phyloP scores from a whole-genome alignment of 30 jellyfish, hydroid and myxozoan genomes.

The Aurelia sp. region DNA sequence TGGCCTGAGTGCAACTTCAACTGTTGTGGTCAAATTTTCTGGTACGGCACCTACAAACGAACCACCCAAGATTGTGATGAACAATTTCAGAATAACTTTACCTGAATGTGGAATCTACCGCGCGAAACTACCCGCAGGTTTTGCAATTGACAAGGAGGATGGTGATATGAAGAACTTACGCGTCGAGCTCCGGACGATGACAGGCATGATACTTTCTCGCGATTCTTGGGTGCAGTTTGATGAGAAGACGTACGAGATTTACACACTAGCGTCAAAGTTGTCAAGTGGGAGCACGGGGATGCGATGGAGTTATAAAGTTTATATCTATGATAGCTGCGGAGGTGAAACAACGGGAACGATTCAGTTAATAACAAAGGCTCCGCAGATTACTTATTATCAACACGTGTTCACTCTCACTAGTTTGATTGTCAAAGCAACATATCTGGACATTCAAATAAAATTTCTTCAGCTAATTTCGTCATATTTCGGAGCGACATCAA shows the following conservation, averaged over 20 bases:
- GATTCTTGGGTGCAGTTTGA: constrained; percentile 90
- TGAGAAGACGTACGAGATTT: constrained; percentile 59
- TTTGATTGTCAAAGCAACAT: constrained; percentile 18
- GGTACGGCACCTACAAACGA: constrained; percentile 68
- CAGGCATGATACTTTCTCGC: constrained; percentile 58
- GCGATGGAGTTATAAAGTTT: constrained; percentile 27
- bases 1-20: constrained; percentile 69
- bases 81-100: constrained; percentile 53
- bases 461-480: constrained; percentile 53
- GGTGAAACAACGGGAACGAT: constrained; percentile 59
- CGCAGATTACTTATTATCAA: constrained; percentile 24
- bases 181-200: constrained; percentile 42
- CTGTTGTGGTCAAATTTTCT: constrained; percentile 47
- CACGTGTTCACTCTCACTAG: constrained; percentile 65
- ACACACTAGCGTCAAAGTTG: constrained; percentile 75
- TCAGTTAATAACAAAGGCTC: constrained; percentile 27
- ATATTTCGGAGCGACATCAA: constrained; percentile 30
- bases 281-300: constrained; percentile 3
- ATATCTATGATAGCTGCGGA: constrained; percentile 68
- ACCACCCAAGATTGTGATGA: constrained; percentile 47
- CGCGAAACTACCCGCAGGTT: constrained; percentile 55
- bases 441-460: constrained; percentile 70
- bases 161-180: constrained; percentile 45
- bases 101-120: constrained; percentile 84
- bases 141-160: constrained; percentile 72